phyloP scores from a whole-genome alignment of 2,888 invertebrate species.

The Acrocyrtus sp. region DNA sequence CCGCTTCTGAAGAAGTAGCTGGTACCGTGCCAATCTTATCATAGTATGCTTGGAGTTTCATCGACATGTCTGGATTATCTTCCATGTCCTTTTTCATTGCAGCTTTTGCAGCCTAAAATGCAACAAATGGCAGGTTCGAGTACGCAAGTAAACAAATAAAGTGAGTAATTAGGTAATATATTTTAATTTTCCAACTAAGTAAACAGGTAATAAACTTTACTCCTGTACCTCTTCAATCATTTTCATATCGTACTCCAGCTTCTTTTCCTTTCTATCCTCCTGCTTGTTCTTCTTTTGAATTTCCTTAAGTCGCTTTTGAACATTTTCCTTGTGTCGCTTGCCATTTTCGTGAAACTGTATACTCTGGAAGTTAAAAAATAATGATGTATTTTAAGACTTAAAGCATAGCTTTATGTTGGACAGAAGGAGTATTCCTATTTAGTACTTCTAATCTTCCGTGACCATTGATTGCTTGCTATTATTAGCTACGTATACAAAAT shows the following conservation, averaged over 20 bases:
- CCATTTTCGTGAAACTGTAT: conserved; percentile 95
- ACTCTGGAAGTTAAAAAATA: conserved; percentile 73
- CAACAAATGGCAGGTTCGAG: conserved; percentile 16
- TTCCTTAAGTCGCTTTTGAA: conserved; percentile 83
- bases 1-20: conserved; percentile 1
- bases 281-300: conserved; percentile 86
- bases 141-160: conserved; percentile 44
- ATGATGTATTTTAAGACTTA: conserved; percentile 18
- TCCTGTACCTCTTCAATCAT: conserved; percentile 85
- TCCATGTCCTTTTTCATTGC: conserved; percentile 88
- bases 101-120: conserved; percentile 78
- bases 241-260: conserved; percentile 79
- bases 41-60: conserved; percentile 50
- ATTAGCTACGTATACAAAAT: too few relatives aligned
- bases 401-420: too few relatives aligned
- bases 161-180: neutral
- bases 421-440: too few relatives aligned
- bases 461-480: too few relatives aligned
- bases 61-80: conserved; percentile 72
- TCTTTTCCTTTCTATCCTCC: conserved; percentile 80
- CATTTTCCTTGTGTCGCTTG: conserved; percentile 90
- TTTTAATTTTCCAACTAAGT: neutral
- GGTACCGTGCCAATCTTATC: conserved; percentile 24
- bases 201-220: neutral
- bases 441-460: too few relatives aligned